Base-by-base conservation (phyloP, 2,888 invertebrate genomes). In the Lathronympha strigana region DNA sequence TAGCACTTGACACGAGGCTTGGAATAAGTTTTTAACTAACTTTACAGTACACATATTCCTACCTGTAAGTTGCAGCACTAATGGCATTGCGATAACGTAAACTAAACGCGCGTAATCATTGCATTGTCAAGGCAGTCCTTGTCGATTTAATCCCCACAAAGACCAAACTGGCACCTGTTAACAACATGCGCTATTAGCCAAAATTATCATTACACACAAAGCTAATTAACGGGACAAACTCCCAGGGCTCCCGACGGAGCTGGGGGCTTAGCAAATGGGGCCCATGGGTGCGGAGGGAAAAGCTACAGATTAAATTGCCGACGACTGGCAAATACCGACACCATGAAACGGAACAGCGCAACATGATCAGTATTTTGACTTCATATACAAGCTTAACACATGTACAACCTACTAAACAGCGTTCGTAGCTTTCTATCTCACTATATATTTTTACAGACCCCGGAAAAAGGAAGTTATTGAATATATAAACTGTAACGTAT, bases 161-260 rank as follows among this genome's bases (percentile, higher is more conserved):
- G 1, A 57, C 23, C 28, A 47, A 63, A 57, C 49, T 28, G 19
- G 17, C 43, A 64, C 64, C 58, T 53, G 58, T 64, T 64, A 64
- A 64, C 58, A 64, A 64, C 53, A 45, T 36, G 25, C 8, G 58
- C 21, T 60, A 53, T 53, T 60, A 60, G 60, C 45, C 43, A 51
- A 23, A 53, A 53, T 64, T 50, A 64, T 36, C 47, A 33, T 40
- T 63, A 63, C 57, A 54, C 43, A 57, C 57, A 25, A 58, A 58
- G 58, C 45, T 53, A 60, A 64, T 64, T 60, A 64, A 17, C 33
- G 38, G 13, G 19, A 8, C n/a, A 40, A 63, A 40, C 40, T 57
- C 63, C 63, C 31, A 19, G 17, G 43, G 23, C 63, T 40, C 63
- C 33, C 23, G 1, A 8, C 17, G 63, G 50, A 43, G 57, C 43